These are phyloP conservation scores for Halcyon leucocephala DNA, from an alignment of 2,797 vertebrate species.

Conservation along the genomic window DNA sequence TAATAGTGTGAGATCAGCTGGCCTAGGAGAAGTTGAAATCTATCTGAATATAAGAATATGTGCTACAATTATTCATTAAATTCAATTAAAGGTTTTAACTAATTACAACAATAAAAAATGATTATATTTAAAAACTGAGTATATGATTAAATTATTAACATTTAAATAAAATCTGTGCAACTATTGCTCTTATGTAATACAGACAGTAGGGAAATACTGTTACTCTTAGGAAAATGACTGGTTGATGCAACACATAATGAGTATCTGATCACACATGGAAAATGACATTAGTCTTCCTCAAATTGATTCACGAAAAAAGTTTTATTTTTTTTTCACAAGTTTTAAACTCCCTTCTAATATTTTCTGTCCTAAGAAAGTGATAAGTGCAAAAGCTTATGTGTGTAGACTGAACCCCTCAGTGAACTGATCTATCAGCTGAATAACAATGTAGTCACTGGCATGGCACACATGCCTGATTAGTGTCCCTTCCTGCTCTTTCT, in stretches of 20 bases:
- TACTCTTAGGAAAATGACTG: background rate
- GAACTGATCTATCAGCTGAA: constrained; percentile 83
- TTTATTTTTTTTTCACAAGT: background rate
- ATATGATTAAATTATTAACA: constrained; percentile 12
- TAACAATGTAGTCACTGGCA: constrained; percentile 84
- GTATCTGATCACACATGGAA: background rate
- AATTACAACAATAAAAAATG: background rate
- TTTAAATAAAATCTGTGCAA: background rate
- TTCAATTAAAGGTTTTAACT: background rate
- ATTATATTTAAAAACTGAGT: background rate
- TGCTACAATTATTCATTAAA: background rate
- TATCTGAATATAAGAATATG: background rate
- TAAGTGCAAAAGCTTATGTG: constrained; percentile 21
- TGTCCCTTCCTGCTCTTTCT: constrained; percentile 34
- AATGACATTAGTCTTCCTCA: background rate
- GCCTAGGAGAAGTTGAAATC: background rate
- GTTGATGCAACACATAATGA: background rate
- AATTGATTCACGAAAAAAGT: background rate
- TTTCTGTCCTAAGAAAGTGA: constrained; percentile 29
- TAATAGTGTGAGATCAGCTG: background rate
- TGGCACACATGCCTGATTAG: constrained; percentile 32
- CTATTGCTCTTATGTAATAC: background rate
- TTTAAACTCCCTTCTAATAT: constrained; percentile 1
- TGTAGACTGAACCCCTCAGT: constrained; percentile 64
- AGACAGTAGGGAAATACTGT: background rate